Evolutionary conservation across 2,888 invertebrate genomes (phyloP).

Genomic region (Abrostola tripartita): DNA sequence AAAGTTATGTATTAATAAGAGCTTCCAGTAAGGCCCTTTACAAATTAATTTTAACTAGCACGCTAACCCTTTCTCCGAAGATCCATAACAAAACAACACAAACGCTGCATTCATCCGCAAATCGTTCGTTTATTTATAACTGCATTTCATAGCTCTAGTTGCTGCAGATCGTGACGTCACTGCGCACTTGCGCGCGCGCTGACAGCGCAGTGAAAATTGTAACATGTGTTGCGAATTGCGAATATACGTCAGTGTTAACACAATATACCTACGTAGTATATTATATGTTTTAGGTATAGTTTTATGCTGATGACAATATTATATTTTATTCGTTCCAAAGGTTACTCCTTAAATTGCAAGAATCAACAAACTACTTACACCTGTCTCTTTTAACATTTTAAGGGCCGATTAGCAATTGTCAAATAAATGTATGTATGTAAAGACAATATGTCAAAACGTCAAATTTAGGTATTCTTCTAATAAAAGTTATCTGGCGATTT

Average conservation of each 20-base stretch:
- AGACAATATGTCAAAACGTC: too few relatives aligned
- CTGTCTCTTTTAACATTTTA: too few relatives aligned
- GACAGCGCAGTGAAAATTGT: conserved; percentile 31
- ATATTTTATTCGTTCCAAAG: background rate
- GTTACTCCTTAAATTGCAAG: too few relatives aligned
- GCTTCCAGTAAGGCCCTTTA: background rate
- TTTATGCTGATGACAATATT: background rate
- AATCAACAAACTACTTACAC: too few relatives aligned
- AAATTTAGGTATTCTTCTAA: too few relatives aligned
- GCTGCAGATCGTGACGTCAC: conserved; percentile 37
- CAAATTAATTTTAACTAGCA: background rate
- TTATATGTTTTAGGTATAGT: background rate
- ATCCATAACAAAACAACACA: background rate
- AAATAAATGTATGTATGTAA: too few relatives aligned
- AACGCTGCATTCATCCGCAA: conserved; percentile 25
- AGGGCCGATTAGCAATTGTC: too few relatives aligned
- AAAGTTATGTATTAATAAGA: background rate
- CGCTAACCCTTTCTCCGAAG: background rate
- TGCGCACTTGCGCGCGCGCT: conserved; percentile 34
- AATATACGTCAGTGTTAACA: conserved; percentile 21
- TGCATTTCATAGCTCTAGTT: conserved; percentile 24
- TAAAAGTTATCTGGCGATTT: too few relatives aligned
- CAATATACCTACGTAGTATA: background rate
- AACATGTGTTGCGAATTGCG: conserved; percentile 30
- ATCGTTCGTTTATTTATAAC: conserved; percentile 44